These are phyloP conservation scores for Mesorhabditis sp. DNA, from an alignment of 2,888 invertebrate genomes.

Conservation along the genomic window DNA sequence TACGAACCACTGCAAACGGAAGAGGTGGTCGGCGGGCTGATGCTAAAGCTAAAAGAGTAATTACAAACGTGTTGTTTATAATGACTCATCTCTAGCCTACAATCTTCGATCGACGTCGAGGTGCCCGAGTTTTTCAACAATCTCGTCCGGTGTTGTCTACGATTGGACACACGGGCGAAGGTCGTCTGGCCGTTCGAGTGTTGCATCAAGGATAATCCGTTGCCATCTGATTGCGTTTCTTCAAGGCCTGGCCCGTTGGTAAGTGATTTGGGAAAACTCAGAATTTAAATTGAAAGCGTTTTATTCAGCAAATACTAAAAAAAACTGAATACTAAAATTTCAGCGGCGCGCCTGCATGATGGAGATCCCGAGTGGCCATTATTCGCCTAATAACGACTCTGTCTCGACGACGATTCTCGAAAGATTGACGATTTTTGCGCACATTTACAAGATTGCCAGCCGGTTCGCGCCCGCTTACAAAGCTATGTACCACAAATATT, in stretches of 20 bases:
- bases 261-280: background rate
- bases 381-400: background rate
- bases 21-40: slow-evolving; percentile 43
- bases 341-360: background rate
- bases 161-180: slow-evolving; percentile 32
- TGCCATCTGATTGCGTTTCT: slow-evolving; percentile 30
- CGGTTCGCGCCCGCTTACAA: slow-evolving; percentile 42
- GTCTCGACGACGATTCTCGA: slow-evolving; percentile 20
- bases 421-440: slow-evolving; percentile 33
- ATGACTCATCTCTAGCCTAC: slow-evolving; percentile 16
- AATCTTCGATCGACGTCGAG: slow-evolving; percentile 16
- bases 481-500: slow-evolving; percentile 28
- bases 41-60: slow-evolving; percentile 35
- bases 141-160: slow-evolving; percentile 33
- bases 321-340: no score
- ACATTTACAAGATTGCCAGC: slow-evolving; percentile 46
- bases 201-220: slow-evolving; percentile 40
- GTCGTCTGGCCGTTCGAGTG: slow-evolving; percentile 45
- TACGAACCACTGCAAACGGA: slow-evolving; percentile 26
- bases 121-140: slow-evolving; percentile 21
- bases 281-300: no score
- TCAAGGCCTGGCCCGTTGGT: slow-evolving; percentile 34
- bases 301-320: no score
- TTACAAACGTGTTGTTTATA: slow-evolving; percentile 3
- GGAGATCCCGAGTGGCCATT: slow-evolving; percentile 1